Conservation (phyloP, 2,113 vertebrate genomes). For the Lycaon pictus region DNA sequence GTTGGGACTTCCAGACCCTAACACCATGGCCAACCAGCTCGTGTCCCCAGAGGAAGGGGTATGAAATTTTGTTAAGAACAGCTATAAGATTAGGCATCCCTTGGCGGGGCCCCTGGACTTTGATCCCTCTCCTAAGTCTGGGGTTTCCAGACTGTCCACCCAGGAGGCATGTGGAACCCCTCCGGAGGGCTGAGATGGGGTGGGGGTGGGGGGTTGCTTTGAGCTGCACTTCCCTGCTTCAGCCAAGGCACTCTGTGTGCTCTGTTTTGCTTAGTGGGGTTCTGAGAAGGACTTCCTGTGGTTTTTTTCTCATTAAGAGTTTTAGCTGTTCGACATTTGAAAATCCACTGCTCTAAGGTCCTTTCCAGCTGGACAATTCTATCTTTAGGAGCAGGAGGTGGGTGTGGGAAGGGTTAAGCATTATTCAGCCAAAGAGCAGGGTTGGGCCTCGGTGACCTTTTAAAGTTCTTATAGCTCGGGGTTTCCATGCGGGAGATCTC, state of each 20-base stretch:
- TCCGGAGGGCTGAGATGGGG: background rate
- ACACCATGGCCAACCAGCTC: background rate
- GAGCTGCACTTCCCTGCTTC: background rate
- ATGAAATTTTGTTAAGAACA: background rate
- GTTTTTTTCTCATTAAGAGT: background rate
- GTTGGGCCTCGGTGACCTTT: constrained; percentile 18
- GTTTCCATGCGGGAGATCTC: background rate
- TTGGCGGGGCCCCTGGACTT: background rate
- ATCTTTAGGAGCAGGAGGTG: constrained; percentile 20
- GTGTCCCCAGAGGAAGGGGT: background rate
- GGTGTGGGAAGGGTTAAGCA: constrained; percentile 61
- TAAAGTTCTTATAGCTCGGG: constrained; percentile 10
- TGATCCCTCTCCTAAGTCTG: background rate
- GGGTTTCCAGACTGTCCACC: background rate
- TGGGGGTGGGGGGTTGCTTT: background rate
- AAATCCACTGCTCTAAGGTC: background rate
- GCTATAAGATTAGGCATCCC: background rate
- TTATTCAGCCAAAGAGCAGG: constrained; percentile 22
- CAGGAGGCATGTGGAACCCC: background rate
- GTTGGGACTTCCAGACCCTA: background rate
- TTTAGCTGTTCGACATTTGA: background rate
- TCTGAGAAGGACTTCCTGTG: background rate
- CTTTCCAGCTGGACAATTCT: constrained; percentile 22
- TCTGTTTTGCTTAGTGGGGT: background rate
- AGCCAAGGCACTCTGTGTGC: background rate